Base-by-base conservation (phyloP, 2,888 invertebrate genomes). In the Lycaena phlaeas region DNA sequence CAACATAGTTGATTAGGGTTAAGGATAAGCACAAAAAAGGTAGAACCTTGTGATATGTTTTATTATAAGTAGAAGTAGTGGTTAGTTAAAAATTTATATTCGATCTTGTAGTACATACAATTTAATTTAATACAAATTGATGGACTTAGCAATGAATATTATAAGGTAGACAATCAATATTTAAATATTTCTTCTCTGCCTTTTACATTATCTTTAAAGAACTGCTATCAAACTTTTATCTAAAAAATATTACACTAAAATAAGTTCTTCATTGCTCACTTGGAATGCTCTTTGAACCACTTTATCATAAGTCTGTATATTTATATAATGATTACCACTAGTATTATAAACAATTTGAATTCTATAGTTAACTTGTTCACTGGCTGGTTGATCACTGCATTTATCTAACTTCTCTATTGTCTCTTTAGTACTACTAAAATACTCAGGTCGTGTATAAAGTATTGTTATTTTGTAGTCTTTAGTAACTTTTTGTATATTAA, bases 381-480 rank as follows among this genome's bases (percentile, higher is more conserved):
- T 36, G 28, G 56, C 53, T 26, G 63, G 56, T 26, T 51, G 12
- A 41, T 66, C 53, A 46, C 50, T 48, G 43, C 65, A 64, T 41
- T 51, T 43, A 47, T 68, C 68, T 36, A 64, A 41, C 40, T 56
- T 56, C 51, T 64, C 61, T 41, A 59, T 53, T 7, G 45, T 22
- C 41, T 70, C 69, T 56, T 72, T 81, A 49, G 47, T 75, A 28
- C 85, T 78, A 54, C 63, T 65, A 56, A 85, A 87, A 60, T 87
- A 77, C 52, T 63, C 68, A 30, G 86, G 85, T 62, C 75, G 82
- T 38, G 86, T 87, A 52, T 86, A 89, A 25, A 88, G 51, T 38
- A 86, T 64, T 31, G 68, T 62, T 34, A 85, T 61, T 61, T 86
- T 86, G 50, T 81, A 84, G 49, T 81, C 78, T 56, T 73, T 76